Conservation (phyloP, 2,888 invertebrate species). For the Lasioglossum oenotherae region DNA sequence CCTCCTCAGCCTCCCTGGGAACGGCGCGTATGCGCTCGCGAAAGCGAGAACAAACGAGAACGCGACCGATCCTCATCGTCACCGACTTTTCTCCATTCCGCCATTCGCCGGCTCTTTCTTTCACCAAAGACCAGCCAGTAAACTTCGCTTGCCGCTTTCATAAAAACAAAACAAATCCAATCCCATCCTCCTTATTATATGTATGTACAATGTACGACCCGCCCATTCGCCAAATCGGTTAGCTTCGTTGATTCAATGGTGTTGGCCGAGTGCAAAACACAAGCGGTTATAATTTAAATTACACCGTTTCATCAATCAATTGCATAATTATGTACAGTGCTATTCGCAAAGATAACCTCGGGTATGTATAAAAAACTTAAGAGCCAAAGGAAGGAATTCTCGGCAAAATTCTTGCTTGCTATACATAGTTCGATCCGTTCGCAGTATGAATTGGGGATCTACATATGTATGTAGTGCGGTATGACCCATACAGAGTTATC, state of each 20-base stretch:
- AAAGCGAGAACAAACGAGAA: neutral
- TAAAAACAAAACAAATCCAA: neutral
- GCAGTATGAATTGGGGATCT: no score
- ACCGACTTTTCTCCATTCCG: slow-evolving; percentile 19
- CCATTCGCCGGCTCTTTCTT: neutral
- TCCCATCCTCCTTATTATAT: neutral
- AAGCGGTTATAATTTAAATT: no score
- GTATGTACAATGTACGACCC: neutral
- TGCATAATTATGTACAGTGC: no score
- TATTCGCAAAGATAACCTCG: no score
- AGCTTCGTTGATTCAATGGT: neutral
- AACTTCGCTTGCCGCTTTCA: neutral
- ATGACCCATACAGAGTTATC: no score
- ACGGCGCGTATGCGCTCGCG: slow-evolving; percentile 46
- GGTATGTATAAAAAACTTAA: no score
- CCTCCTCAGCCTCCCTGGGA: slow-evolving; percentile 69
- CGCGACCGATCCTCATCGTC: slow-evolving; percentile 38
- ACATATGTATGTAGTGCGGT: no score
- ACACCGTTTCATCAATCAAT: no score
- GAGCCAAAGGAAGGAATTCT: no score
- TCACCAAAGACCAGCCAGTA: neutral
- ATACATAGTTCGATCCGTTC: no score
- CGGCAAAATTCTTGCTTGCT: no score
- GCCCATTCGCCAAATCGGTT: neutral
- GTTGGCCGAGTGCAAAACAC: neutral